Percentiles rank a stretch among this genome's conserved stretches.
Conservation (phyloP, 2,113 vertebrate genomes). For the Anser cygnoides region DNA sequence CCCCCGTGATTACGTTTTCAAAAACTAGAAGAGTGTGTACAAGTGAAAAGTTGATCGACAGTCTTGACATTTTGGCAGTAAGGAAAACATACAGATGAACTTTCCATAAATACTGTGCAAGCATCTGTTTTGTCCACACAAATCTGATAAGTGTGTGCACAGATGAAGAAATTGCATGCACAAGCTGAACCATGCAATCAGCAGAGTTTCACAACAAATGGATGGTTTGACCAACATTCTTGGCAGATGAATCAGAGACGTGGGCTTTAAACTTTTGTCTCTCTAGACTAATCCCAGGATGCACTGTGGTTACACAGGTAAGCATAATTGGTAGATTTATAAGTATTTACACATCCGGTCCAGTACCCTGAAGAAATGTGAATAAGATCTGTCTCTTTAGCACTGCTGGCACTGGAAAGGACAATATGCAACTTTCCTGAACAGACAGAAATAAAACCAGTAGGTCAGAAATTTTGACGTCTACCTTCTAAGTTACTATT, state of each 20-base stretch:
- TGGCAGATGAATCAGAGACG: neutral
- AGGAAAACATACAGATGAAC: neutral
- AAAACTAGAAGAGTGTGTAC: neutral
- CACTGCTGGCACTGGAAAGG: neutral
- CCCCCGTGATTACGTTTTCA: neutral
- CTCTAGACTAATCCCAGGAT: neutral
- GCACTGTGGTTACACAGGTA: slow-evolving; percentile 9
- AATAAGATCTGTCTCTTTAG: neutral
- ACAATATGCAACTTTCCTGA: neutral
- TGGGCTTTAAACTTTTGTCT: neutral
- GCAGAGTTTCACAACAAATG: slow-evolving; percentile 1
- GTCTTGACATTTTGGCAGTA: slow-evolving; percentile 21
- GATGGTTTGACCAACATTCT: neutral
- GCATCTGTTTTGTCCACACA: neutral
- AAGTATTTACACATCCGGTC: neutral
- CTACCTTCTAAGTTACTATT: neutral
- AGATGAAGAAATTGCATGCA: neutral
- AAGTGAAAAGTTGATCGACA: neutral
- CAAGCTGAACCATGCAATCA: neutral
- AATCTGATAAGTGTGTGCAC: neutral
- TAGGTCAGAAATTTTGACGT: neutral
- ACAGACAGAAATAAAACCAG: neutral
- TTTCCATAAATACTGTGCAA: slow-evolving; percentile 15
- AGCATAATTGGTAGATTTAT: neutral
- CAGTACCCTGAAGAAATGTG: neutral